Evolutionary conservation across 2,113 vertebrate genomes (phyloP), one percentile per base, ranked within the genome.

Genomic region (Neodon shergylaensis): DNA sequence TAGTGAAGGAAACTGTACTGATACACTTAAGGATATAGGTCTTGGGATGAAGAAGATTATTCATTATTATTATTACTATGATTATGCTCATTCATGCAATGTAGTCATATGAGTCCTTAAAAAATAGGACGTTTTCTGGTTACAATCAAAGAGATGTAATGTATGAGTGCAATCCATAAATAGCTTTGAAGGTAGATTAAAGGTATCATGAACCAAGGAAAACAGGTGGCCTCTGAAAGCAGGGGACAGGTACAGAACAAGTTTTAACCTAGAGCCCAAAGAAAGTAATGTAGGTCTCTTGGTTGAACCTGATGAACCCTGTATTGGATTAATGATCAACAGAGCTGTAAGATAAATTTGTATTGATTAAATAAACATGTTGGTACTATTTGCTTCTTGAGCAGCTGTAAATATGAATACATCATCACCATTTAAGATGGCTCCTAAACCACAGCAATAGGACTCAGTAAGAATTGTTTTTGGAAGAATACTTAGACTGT

Each of bases 21-120:
- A 24, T 92, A 24, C 49, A 49, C 70, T 66, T 66, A 63, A 84
- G 73, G 17, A 74, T 95, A 36, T 3, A 83, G 78, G 26, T 10
- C 19, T 92, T 19, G 73, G 81, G 44, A 82, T 82, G 36, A 12
- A 6, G 31, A 42, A 68, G 39, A 90, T 78, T 79, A 86, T 70
- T 39, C 42, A 66, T 42, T 36, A 61, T 97, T 92, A 70, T 36
- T 72, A n/a, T 72, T 36, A 47, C 96, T 90, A 70, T 70, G n/a
- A n/a, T 72, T 72, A 81, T 68, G 12, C 63, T 12, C 65, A 44
- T 54, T 79, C 16, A 31, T 44, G 33, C 61, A 77, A 54, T 95
- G 65, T 91, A 92, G 58, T 78, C 36, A 83, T 14, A 22, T 36
- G 31, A 79, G 1, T 63, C 21, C 49, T 86, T 95, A 82, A 78